Evolutionary conservation across 2,113 vertebrate genomes (phyloP).

Genomic region (Phyllostomus discolor): DNA sequence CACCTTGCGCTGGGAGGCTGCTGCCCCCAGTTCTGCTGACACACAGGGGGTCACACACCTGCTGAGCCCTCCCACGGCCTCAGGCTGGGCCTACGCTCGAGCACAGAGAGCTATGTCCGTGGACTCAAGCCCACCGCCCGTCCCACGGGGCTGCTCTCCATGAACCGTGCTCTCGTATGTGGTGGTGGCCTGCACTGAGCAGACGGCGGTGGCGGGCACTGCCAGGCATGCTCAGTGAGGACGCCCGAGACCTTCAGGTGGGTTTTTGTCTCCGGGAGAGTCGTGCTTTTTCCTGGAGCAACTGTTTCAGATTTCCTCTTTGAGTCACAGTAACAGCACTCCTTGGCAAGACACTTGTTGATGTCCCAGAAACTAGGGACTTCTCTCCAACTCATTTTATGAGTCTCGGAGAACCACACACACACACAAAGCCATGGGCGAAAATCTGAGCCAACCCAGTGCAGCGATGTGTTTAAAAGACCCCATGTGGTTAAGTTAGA

Average conservation of each 20-base stretch:
- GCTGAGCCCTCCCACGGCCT: neutral
- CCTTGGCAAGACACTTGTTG: neutral
- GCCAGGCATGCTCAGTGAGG: neutral
- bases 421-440: neutral
- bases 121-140: fast-evolving
- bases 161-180: fast-evolving
- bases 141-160: neutral
- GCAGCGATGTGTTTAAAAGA: neutral
- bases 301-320: neutral
- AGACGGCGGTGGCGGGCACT: fast-evolving
- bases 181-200: fast-evolving
- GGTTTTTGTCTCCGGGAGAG: neutral
- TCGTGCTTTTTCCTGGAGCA: neutral
- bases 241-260: neutral
- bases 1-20: too few relatives aligned
- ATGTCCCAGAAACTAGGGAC: neutral
- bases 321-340: neutral
- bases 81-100: neutral
- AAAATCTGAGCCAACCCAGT: neutral
- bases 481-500: neutral
- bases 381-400: neutral
- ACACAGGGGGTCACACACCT: neutral
- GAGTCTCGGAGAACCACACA: neutral
- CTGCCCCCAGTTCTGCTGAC: neutral
- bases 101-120: neutral